Base-by-base conservation (phyloP, 2,113 vertebrate species). In the human region DNA sequence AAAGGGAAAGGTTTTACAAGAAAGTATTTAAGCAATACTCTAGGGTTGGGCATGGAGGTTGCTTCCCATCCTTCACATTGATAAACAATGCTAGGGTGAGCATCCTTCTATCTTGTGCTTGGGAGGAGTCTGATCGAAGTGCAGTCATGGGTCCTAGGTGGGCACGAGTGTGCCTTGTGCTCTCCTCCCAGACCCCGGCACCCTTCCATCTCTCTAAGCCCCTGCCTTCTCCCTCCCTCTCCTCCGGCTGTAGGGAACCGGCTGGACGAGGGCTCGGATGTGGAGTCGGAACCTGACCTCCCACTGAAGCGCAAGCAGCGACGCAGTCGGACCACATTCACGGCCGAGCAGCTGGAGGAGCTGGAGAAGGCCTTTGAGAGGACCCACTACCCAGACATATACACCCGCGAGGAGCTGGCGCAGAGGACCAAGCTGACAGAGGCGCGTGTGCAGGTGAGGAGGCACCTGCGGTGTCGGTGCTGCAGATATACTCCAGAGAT, bases 331-430 rank as follows among this genome's bases (percentile, higher is more conserved):
- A 99, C 99, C 97, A 99, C 99, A 1, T 99, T 99, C 99, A 99
- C 99, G 0, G 99, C 99, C 0, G 99, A 99, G 98, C 99, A 99
- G 98, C 99, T 99, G 98, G 99, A 99, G 98, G 99, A 99, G 98
- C 99, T 99, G 98, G 99, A 99, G 98, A 99, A 99, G 92, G 99
- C 99, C 57, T 99, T 99, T 0, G 99, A 99, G 98, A 99, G 99
- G 97, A 99, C 99, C 2, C 99, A 99, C 98, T 99, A 99, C 98
- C 99, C 99, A 0, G 99, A 99, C 98, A 99, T 99, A 98, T 99
- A 99, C 98, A 99, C 99, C 91, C 98, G 99, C 6, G 99, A 99
- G 98, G 99, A 99, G 98, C 99, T 99, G 90, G 99, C 99, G 0
- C 99, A 99, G 99, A 99, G 99, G 98, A 99, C 99, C 96, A 99